Evolutionary conservation across 2,797 vertebrate species (phyloP).

Genomic region (Danio tinwini): DNA sequence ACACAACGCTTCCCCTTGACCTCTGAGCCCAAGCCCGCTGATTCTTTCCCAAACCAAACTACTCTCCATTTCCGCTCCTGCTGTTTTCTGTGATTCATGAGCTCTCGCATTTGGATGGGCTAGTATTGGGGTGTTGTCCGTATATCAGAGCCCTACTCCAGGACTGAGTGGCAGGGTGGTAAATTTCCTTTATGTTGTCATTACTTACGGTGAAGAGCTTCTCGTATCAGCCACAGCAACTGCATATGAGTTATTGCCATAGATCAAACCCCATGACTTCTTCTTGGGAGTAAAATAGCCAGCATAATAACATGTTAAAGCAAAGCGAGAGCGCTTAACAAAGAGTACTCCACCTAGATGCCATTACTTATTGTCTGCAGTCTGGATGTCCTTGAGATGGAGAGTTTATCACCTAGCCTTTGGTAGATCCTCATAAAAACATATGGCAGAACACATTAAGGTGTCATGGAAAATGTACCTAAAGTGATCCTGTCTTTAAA

Average conservation of each 20-base stretch:
- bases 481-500: slow-evolving; percentile 33
- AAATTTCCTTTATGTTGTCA: slow-evolving; percentile 81
- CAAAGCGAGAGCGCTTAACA: slow-evolving; percentile 54
- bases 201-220: slow-evolving; percentile 73
- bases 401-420: slow-evolving; percentile 55
- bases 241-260: slow-evolving; percentile 66
- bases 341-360: slow-evolving; percentile 60
- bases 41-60: slow-evolving; percentile 16
- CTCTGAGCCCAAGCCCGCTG: slow-evolving; percentile 56
- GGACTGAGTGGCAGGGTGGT: slow-evolving; percentile 66
- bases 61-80: slow-evolving; percentile 33
- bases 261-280: slow-evolving; percentile 60
- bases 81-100: slow-evolving; percentile 68
- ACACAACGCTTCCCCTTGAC: slow-evolving; percentile 63
- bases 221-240: slow-evolving; percentile 59
- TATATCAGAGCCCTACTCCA: slow-evolving; percentile 57
- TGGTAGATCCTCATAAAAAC: slow-evolving; percentile 45
- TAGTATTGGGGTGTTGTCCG: slow-evolving; percentile 25
- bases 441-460: slow-evolving; percentile 46
- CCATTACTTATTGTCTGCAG: slow-evolving; percentile 64
- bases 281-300: slow-evolving; percentile 53
- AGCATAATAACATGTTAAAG: slow-evolving; percentile 65
- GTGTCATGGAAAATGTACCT: slow-evolving; percentile 33
- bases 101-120: slow-evolving; percentile 54
- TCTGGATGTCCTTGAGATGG: slow-evolving; percentile 67